Percentiles rank a stretch among this genome's conserved stretches.
Conservation (phyloP, 1,140 invertebrate species). For the Anthonomus grandis region DNA sequence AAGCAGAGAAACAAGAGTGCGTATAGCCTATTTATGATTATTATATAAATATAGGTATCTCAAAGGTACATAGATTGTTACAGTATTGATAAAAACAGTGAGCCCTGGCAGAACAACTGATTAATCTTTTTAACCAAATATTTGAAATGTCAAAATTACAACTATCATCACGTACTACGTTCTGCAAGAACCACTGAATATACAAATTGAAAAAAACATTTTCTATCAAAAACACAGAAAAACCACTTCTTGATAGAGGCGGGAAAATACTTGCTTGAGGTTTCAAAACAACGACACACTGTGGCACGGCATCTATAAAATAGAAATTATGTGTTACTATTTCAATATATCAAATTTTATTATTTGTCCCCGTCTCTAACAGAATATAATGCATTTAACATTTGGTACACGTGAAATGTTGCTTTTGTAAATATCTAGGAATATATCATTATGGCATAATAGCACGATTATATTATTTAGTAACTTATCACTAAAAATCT, state of each 20-base stretch:
- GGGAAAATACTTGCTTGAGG: conserved; percentile 33
- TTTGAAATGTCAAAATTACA: conserved; percentile 10
- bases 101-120: conserved; percentile 21
- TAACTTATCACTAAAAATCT: conserved; percentile 47
- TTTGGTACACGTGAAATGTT: conserved; percentile 16
- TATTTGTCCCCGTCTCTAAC: conserved; percentile 14
- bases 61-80: conserved; percentile 32
- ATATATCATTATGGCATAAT: conserved; percentile 18
- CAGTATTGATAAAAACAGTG: conserved; percentile 27
- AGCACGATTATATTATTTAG: conserved; percentile 39
- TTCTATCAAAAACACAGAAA: conserved; percentile 43
- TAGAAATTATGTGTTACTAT: conserved; percentile 14
- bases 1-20: conserved; percentile 47
- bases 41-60: conserved; percentile 28
- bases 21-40: conserved; percentile 31
- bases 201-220: conserved; percentile 42
- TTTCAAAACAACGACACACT: conserved; percentile 26
- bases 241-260: conserved; percentile 41
- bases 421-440: conserved; percentile 26
- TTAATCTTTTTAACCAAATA: conserved; percentile 4
- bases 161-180: conserved; percentile 2
- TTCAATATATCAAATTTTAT: neutral
- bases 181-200: conserved; percentile 26
- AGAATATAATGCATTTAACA: conserved; percentile 11
- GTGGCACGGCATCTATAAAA: conserved; percentile 34